Evolutionary conservation across 2,888 invertebrate genomes (phyloP).

Genomic region (Oegoconia quadripuncta): DNA sequence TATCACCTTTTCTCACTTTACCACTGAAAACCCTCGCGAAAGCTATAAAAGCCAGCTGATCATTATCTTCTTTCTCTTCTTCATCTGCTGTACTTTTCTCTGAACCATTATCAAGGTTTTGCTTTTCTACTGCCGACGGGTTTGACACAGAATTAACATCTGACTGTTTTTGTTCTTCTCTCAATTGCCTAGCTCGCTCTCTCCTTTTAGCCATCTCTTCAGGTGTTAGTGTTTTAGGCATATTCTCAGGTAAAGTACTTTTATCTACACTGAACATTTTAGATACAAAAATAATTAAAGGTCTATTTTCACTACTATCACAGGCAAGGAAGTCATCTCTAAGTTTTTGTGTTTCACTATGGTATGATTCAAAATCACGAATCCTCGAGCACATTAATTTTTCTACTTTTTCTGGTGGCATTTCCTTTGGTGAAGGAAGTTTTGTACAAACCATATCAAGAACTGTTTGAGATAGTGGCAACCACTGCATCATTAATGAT

Average conservation of each 20-base stretch:
- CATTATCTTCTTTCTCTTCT: conserved; percentile 48
- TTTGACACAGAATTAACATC: conserved; percentile 30
- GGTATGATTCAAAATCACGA: conserved; percentile 82
- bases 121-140: conserved; percentile 28
- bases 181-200: conserved; percentile 82
- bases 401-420: conserved; percentile 88
- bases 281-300: conserved; percentile 88
- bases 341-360: conserved; percentile 83
- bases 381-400: conserved; percentile 88
- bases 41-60: conserved; percentile 88
- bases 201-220: conserved; percentile 85
- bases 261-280: conserved; percentile 94
- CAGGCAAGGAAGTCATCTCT: conserved; percentile 85
- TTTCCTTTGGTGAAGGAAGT: conserved; percentile 89
- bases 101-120: conserved; percentile 33
- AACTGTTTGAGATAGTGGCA: conserved; percentile 91
- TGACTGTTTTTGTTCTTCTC: conserved; percentile 75
- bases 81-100: conserved; percentile 63
- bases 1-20: conserved; percentile 85
- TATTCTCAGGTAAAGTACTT: conserved; percentile 87
- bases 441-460: conserved; percentile 88
- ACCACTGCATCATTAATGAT: conserved; percentile 92
- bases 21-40: conserved; percentile 97
- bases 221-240: conserved; percentile 85
- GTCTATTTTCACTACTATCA: conserved; percentile 80